Evolutionary conservation across 1,140 invertebrate species (phyloP).

Genomic region (Leptinotarsa undecemlineata): DNA sequence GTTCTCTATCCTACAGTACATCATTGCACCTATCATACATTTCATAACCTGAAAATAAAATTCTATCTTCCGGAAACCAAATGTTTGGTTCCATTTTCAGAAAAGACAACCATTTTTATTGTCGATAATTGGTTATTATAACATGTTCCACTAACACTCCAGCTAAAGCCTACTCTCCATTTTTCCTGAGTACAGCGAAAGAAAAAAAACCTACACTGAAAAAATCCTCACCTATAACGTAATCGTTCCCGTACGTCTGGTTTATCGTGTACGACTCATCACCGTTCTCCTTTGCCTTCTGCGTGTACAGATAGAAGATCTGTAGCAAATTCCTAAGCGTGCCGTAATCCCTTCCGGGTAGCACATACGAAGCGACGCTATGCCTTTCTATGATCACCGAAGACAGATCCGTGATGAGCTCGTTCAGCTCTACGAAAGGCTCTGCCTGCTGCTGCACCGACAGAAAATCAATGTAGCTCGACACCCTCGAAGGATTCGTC

Average conservation of each 20-base stretch:
- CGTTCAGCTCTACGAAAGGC: conserved; percentile 66
- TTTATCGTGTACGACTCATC: conserved; percentile 70
- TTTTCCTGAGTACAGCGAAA: too few relatives aligned
- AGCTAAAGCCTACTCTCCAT: too few relatives aligned
- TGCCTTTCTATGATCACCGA: conserved; percentile 92
- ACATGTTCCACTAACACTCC: too few relatives aligned
- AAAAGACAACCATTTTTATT: too few relatives aligned
- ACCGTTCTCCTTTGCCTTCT: conserved; percentile 66
- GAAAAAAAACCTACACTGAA: too few relatives aligned
- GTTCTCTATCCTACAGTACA: too few relatives aligned
- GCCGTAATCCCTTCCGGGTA: conserved; percentile 68
- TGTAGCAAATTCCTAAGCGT: conserved; percentile 77
- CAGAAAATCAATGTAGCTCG: conserved; percentile 87
- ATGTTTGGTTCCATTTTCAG: too few relatives aligned
- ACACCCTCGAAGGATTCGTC: conserved; percentile 82
- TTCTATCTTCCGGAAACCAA: too few relatives aligned
- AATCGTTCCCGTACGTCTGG: conserved; percentile 65
- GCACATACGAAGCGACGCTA: conserved; percentile 81
- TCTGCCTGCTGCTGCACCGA: conserved; percentile 72
- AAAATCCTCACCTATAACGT: conserved; percentile 58
- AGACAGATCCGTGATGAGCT: conserved; percentile 77
- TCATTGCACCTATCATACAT: too few relatives aligned
- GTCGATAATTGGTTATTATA: too few relatives aligned
- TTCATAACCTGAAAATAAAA: too few relatives aligned
- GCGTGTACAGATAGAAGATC: conserved; percentile 78